Conservation (phyloP, 2,797 vertebrate species). For the Ptychadena robeensis region DNA sequence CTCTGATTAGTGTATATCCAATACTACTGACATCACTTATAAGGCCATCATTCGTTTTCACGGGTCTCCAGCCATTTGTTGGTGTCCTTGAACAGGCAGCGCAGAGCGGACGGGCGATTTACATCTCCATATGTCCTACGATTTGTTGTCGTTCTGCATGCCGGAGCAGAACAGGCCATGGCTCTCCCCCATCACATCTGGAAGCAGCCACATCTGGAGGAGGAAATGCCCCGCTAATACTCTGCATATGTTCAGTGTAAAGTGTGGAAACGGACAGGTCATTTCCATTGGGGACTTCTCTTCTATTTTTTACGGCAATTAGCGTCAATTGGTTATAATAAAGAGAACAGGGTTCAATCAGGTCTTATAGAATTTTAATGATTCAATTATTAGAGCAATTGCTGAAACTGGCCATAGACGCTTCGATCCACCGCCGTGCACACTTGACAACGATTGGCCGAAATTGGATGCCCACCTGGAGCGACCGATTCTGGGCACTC, state of each 20-base stretch:
- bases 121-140: constrained; percentile 2
- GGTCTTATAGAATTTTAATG: neutral
- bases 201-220: constrained; percentile 16
- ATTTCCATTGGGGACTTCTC: neutral
- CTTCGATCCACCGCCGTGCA: too few species aligned
- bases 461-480: too few species aligned
- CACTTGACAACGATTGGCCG: too few species aligned
- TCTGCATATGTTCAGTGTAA: constrained; percentile 22
- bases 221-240: constrained; percentile 40
- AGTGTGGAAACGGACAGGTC: neutral
- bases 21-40: neutral
- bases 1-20: neutral
- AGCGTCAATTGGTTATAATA: neutral
- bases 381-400: too few species aligned
- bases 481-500: too few species aligned
- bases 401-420: too few species aligned
- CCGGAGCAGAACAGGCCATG: constrained; percentile 10
- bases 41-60: neutral
- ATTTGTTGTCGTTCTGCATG: constrained; percentile 5
- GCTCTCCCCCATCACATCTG: constrained; percentile 31
- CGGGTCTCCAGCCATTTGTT: neutral
- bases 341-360: neutral
- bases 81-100: neutral
- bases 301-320: constrained; percentile 20
- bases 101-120: constrained; percentile 7